Evolutionary conservation across 2,888 invertebrate species (phyloP).

Genomic region (Scaptomyza flava): DNA sequence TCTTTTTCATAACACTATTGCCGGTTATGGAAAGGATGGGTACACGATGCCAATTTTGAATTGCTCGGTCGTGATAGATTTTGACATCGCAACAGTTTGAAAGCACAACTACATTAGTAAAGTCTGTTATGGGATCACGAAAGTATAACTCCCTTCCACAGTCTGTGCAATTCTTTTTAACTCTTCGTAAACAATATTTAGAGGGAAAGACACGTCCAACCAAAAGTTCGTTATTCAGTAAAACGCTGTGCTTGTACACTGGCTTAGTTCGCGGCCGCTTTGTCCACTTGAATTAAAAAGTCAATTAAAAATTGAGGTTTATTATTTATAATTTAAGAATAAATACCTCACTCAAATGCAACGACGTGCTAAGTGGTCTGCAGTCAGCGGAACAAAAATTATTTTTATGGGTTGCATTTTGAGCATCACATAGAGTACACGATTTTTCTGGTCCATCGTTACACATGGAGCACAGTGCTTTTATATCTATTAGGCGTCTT

Average conservation of each 20-base stretch:
- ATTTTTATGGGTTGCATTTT: conserved; percentile 20
- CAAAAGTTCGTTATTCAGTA: conserved; percentile 47
- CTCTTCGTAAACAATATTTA: conserved; percentile 55
- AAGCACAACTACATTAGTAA: conserved; percentile 50
- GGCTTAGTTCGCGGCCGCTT: conserved; percentile 58
- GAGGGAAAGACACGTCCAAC: conserved; percentile 59
- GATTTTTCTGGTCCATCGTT: neutral
- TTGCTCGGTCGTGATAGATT: conserved; percentile 46
- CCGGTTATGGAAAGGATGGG: conserved; percentile 48
- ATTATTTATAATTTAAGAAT: neutral
- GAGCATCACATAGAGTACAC: conserved; percentile 46
- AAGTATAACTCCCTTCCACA: conserved; percentile 40
- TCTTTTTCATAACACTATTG: conserved; percentile 30
- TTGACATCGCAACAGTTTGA: conserved; percentile 58
- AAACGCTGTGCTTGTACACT: conserved; percentile 42
- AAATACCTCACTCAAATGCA: conserved; percentile 61
- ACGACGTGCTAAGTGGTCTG: conserved; percentile 41
- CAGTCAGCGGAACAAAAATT: conserved; percentile 54
- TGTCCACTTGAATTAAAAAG: conserved; percentile 30
- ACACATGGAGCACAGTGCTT: conserved; percentile 24
- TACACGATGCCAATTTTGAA: conserved; percentile 66
- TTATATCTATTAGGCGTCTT: conserved; percentile 35
- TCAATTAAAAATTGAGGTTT: neutral
- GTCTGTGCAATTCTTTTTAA: conserved; percentile 40
- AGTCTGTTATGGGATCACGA: conserved; percentile 53